Conservation (phyloP, 2,113 vertebrate genomes). For the Callionymus lyra region DNA sequence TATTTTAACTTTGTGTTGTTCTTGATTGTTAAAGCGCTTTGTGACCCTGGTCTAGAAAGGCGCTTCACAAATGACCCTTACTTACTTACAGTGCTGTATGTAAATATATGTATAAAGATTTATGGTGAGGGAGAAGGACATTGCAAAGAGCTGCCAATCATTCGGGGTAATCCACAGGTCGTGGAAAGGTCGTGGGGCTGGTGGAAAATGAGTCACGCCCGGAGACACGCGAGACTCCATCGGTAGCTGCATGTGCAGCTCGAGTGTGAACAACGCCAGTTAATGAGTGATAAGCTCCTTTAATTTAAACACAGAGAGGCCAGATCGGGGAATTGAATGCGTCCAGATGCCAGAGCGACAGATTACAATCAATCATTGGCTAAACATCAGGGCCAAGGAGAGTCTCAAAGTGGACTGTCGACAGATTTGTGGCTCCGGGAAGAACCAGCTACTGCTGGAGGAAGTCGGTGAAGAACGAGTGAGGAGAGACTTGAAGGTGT, state of each 20-base stretch:
- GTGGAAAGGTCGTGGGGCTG: conserved; percentile 24
- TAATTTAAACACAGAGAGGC: conserved; percentile 8
- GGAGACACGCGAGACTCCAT: conserved; percentile 37
- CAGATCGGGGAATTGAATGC: neutral
- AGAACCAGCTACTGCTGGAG: too few relatives aligned
- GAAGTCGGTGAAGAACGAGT: too few relatives aligned
- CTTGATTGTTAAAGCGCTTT: too few relatives aligned
- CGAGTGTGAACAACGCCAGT: conserved; percentile 20
- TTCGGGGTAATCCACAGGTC: conserved; percentile 41
- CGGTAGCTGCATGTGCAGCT: conserved; percentile 15
- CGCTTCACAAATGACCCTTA: too few relatives aligned
- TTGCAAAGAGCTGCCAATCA: conserved; percentile 28
- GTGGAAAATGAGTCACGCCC: conserved; percentile 56
- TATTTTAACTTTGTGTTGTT: too few relatives aligned
- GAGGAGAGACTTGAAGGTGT: too few relatives aligned
- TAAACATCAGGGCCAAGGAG: too few relatives aligned
- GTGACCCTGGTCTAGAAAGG: too few relatives aligned
- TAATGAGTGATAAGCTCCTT: conserved; percentile 30
- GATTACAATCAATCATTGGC: too few relatives aligned
- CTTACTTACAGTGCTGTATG: conserved; percentile 1
- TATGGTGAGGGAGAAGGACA: neutral
- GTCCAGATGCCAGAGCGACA: conserved; percentile 3
- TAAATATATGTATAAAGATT: neutral
- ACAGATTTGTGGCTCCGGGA: too few relatives aligned
- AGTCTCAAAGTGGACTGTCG: too few relatives aligned